These are phyloP conservation scores for Panorpa germanica DNA, from an alignment of 2,888 invertebrate genomes.

Conservation along the genomic window DNA sequence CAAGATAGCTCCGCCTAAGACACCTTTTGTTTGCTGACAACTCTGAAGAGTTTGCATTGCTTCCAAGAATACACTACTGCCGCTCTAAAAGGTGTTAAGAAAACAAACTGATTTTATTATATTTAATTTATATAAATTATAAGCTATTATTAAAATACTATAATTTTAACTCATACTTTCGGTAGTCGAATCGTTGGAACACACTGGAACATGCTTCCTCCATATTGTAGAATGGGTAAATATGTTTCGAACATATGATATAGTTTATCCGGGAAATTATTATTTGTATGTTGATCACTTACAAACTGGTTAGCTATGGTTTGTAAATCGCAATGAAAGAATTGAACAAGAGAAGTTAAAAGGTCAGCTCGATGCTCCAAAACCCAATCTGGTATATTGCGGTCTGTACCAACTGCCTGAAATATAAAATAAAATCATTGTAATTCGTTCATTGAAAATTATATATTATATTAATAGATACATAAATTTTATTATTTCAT, in stretches of 20 bases:
- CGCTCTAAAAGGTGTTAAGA: constrained; percentile 38
- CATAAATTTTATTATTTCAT: constrained; percentile 4
- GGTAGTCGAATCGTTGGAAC: constrained; percentile 65
- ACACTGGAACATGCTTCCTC: constrained; percentile 67
- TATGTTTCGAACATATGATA: constrained; percentile 81
- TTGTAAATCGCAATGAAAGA: constrained; percentile 72
- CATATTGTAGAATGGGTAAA: constrained; percentile 65
- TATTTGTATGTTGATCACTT: constrained; percentile 30
- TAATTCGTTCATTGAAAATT: constrained; percentile 4
- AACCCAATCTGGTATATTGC: constrained; percentile 68
- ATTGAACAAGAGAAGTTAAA: constrained; percentile 55
- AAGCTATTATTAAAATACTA: constrained; percentile 8
- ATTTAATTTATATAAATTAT: constrained; percentile 10
- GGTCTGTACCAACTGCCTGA: constrained; percentile 75
- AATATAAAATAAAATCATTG: constrained; percentile 14
- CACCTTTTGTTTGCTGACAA: constrained; percentile 58
- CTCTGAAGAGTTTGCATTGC: constrained; percentile 72
- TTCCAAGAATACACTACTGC: constrained; percentile 70
- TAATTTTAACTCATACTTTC: constrained; percentile 33
- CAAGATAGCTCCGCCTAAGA: constrained; percentile 68
- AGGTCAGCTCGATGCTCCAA: constrained; percentile 59
- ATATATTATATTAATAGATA: constrained; percentile 3
- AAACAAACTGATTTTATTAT: constrained; percentile 9
- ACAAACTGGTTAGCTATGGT: constrained; percentile 38
- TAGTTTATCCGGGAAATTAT: constrained; percentile 50